phyloP scores from a whole-genome alignment of 1,140 invertebrate species.

The Brachionus angularis region DNA sequence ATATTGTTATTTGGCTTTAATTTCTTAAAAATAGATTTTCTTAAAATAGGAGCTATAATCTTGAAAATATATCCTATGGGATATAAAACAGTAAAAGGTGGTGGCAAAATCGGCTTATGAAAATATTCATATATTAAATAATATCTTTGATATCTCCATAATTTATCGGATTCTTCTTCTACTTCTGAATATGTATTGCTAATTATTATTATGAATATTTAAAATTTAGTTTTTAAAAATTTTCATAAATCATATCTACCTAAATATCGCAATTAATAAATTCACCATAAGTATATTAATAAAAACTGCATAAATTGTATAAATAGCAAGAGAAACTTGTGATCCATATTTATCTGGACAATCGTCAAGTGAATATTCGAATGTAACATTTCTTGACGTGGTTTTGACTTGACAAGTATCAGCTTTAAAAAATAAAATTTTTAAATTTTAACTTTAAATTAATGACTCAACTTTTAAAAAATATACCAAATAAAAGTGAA shows the following conservation, averaged over 20 bases:
- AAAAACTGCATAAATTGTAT: conserved; percentile 31
- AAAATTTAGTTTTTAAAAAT: not conserved
- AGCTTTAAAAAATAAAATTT: not conserved
- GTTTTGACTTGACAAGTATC: not conserved
- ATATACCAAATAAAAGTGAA: not conserved
- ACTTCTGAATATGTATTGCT: conserved; percentile 10
- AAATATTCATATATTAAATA: conserved; percentile 41
- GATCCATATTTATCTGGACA: conserved; percentile 24
- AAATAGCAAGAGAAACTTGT: conserved; percentile 17
- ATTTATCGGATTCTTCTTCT: conserved; percentile 14
- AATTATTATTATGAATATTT: not conserved
- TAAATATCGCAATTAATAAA: conserved; percentile 38
- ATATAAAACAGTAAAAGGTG: conserved; percentile 34
- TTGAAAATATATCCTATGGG: not conserved
- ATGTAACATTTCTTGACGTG: not conserved
- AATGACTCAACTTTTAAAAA: not conserved
- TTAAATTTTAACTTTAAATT: not conserved
- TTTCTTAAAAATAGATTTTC: not conserved
- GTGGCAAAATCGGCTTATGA: conserved; percentile 3
- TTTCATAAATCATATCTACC: not conserved
- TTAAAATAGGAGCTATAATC: not conserved
- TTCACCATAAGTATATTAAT: conserved; percentile 23
- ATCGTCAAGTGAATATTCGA: conserved; percentile 27
- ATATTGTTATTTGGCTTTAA: not conserved
- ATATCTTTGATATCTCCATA: conserved; percentile 34